Percentiles rank a stretch among this genome's conserved stretches.
Evolutionary conservation across 1,140 invertebrate genomes (phyloP).

Genomic region (Heliconius congener): DNA sequence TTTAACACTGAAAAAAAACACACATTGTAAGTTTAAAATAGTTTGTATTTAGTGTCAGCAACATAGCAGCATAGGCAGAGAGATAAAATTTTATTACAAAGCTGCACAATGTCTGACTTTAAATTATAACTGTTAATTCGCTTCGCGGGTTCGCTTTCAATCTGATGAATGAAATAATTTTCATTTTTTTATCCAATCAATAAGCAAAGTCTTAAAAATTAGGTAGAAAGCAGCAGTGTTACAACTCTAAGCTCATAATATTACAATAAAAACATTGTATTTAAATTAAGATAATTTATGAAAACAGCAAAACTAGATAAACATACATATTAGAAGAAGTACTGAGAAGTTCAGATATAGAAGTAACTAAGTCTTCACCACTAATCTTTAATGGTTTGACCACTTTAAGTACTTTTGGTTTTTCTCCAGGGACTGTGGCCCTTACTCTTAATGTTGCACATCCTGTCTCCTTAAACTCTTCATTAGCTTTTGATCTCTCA

Average conservation of each 20-base stretch:
- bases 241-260: too few species aligned
- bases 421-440: conserved; percentile 69
- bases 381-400: conserved; percentile 76
- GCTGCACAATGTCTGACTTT: too few species aligned
- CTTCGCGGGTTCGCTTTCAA: too few species aligned
- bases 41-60: not conserved
- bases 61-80: too few species aligned
- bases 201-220: too few species aligned
- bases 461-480: conserved; percentile 85
- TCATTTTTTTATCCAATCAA: too few species aligned
- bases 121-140: too few species aligned
- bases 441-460: conserved; percentile 84
- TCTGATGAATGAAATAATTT: too few species aligned
- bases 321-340: conserved; percentile 40
- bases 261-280: too few species aligned
- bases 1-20: conserved; percentile 81
- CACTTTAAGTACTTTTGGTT: conserved; percentile 70
- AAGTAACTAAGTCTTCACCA: conserved; percentile 82
- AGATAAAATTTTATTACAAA: too few species aligned
- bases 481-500: conserved; percentile 81
- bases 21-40: not conserved
- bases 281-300: too few species aligned
- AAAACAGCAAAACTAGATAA: not conserved
- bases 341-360: conserved; percentile 79
- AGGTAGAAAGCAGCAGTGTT: too few species aligned